These are phyloP conservation scores for Eriosoma lanigerum DNA, from an alignment of 1,140 invertebrate species.

Conservation along the genomic window DNA sequence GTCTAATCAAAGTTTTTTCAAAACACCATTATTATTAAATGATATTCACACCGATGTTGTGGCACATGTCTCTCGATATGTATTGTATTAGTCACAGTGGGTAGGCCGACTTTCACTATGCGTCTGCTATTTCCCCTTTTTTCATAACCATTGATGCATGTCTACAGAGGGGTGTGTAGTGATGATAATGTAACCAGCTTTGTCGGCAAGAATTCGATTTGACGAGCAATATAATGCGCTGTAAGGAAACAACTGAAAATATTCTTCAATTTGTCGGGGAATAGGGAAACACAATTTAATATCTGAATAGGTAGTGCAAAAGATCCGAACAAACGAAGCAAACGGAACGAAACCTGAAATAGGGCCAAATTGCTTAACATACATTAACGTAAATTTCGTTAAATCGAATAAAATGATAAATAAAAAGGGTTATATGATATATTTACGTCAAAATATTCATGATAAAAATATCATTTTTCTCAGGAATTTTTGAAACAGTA, in stretches of 20 bases:
- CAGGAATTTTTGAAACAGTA: too few relatives aligned
- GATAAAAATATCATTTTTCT: too few relatives aligned
- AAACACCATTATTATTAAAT: too few relatives aligned
- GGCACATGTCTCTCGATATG: slow-evolving; percentile 11
- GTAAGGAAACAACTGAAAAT: slow-evolving; percentile 19
- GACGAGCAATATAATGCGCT: neutral
- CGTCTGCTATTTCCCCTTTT: neutral
- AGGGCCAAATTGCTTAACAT: too few relatives aligned
- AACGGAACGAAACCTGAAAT: too few relatives aligned
- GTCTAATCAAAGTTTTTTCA: too few relatives aligned
- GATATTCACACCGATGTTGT: neutral
- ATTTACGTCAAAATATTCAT: too few relatives aligned
- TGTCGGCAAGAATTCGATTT: slow-evolving; percentile 11
- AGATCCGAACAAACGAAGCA: too few relatives aligned
- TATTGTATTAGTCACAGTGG: slow-evolving; percentile 49
- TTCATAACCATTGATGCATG: slow-evolving; percentile 30
- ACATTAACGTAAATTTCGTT: too few relatives aligned
- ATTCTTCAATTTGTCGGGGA: slow-evolving; percentile 16
- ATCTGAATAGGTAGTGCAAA: too few relatives aligned
- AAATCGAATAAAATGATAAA: too few relatives aligned
- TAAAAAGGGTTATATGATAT: too few relatives aligned
- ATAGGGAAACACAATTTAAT: slow-evolving; percentile 44
- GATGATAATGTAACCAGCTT: slow-evolving; percentile 18
- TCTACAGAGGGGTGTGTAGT: slow-evolving; percentile 20
- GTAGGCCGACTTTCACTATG: slow-evolving; percentile 28